Evolutionary conservation across 2,113 vertebrate species (phyloP).

Genomic region (Isichthys henryi): DNA sequence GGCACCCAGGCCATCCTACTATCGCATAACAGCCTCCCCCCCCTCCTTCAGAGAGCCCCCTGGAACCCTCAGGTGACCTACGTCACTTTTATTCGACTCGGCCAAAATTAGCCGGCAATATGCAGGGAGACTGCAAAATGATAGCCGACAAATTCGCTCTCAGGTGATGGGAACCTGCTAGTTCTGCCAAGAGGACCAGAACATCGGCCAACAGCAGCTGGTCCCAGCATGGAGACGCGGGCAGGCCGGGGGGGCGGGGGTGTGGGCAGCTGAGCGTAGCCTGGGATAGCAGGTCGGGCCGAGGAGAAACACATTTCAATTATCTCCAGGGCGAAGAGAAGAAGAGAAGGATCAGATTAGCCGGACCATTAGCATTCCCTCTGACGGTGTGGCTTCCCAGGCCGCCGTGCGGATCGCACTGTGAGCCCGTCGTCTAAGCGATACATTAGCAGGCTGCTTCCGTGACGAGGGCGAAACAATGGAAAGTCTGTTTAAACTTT

Average conservation of each 20-base stretch:
- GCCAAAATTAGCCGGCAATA: not conserved
- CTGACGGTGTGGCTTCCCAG: not conserved
- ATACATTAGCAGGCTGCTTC: not conserved
- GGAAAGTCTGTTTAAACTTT: not conserved
- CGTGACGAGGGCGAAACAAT: not conserved
- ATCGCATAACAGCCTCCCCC: not conserved
- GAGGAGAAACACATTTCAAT: constrained; percentile 18
- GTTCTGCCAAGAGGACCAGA: not conserved
- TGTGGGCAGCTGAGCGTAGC: not conserved
- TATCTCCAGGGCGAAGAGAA: constrained; percentile 5
- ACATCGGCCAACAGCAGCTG: not conserved
- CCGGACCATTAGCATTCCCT: constrained; percentile 9
- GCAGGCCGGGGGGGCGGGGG: not conserved
- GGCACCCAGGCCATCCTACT: not conserved
- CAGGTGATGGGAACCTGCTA: not conserved
- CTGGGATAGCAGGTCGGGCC: not conserved
- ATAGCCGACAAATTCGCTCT: not conserved
- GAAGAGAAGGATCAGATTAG: constrained; percentile 15
- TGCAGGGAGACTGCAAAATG: not conserved
- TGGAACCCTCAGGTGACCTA: not conserved
- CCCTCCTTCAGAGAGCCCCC: too few relatives aligned
- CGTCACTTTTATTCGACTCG: constrained; percentile 5
- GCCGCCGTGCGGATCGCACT: not conserved
- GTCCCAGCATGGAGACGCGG: not conserved
- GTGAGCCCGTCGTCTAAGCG: not conserved